Percentiles rank a stretch among this genome's conserved stretches.
Conservation (phyloP, 2,797 vertebrate species). For the Sylvia borin region DNA sequence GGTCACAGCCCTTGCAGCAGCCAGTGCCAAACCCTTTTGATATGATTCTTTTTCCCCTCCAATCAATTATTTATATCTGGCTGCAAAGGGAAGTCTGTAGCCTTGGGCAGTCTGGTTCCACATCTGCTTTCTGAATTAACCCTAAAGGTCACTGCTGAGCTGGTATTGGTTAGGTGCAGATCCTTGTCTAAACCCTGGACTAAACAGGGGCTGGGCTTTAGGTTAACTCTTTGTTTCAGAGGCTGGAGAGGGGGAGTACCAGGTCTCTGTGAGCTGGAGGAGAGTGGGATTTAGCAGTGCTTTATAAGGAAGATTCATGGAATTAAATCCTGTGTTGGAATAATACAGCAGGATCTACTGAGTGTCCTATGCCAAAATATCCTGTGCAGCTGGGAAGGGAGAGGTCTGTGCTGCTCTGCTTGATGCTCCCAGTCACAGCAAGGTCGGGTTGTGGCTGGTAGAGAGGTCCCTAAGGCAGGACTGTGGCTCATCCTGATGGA, state of each 20-base stretch:
- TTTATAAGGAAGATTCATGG: neutral
- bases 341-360: neutral
- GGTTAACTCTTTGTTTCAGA: neutral
- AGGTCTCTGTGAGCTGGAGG: neutral
- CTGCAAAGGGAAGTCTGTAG: neutral
- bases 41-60: fast-evolving
- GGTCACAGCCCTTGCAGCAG: fast-evolving
- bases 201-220: neutral
- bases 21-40: neutral
- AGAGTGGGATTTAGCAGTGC: neutral
- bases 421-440: neutral
- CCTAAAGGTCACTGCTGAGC: neutral
- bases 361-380: neutral
- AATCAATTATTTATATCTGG: neutral
- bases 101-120: neutral
- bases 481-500: fast-evolving
- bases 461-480: neutral
- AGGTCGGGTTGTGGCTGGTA: neutral
- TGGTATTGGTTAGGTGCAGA: neutral
- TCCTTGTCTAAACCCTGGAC: neutral
- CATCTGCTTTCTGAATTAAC: slow-evolving; percentile 24
- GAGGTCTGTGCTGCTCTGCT: neutral
- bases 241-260: neutral
- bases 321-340: neutral
- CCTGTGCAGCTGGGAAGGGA: neutral